These are phyloP conservation scores for Ciconia maguari DNA, from an alignment of 2,113 vertebrate species.

Conservation along the genomic window DNA sequence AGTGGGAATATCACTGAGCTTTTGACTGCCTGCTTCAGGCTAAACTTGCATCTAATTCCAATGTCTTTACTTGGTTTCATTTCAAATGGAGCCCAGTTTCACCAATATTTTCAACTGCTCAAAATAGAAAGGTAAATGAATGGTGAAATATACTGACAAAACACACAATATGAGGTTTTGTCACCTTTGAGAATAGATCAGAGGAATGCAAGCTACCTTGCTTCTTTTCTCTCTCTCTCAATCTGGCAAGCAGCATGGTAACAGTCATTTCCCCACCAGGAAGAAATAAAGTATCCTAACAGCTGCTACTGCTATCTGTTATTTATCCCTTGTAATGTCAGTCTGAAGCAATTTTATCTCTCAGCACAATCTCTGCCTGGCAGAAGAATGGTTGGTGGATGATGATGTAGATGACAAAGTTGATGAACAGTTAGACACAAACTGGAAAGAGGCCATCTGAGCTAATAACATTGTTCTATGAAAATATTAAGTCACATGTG, in stretches of 20 bases:
- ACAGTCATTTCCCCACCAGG: slow-evolving; percentile 36
- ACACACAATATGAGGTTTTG: background rate
- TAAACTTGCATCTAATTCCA: background rate
- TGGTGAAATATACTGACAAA: background rate
- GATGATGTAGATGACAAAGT: slow-evolving; percentile 42
- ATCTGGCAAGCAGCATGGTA: slow-evolving; percentile 5
- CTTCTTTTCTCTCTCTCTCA: slow-evolving; percentile 24
- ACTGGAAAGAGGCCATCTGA: slow-evolving; percentile 10
- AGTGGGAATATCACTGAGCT: background rate
- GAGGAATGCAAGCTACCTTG: background rate
- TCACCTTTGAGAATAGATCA: background rate
- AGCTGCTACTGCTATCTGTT: background rate
- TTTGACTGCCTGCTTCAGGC: background rate
- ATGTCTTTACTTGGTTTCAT: background rate
- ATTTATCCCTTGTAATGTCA: slow-evolving; percentile 23
- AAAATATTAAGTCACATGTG: background rate
- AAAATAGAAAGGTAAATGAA: background rate
- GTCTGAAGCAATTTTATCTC: slow-evolving; percentile 44
- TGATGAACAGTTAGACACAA: background rate
- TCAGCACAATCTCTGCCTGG: slow-evolving; percentile 12
- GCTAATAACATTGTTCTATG: background rate
- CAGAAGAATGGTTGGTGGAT: slow-evolving; percentile 47
- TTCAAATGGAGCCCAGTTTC: background rate
- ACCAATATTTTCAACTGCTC: slow-evolving; percentile 3
- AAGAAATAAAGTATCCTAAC: slow-evolving; percentile 28